Evolutionary conservation across 92 coral and sea anemone species (phyloP).

Genomic region (Porites cylindrica): DNA sequence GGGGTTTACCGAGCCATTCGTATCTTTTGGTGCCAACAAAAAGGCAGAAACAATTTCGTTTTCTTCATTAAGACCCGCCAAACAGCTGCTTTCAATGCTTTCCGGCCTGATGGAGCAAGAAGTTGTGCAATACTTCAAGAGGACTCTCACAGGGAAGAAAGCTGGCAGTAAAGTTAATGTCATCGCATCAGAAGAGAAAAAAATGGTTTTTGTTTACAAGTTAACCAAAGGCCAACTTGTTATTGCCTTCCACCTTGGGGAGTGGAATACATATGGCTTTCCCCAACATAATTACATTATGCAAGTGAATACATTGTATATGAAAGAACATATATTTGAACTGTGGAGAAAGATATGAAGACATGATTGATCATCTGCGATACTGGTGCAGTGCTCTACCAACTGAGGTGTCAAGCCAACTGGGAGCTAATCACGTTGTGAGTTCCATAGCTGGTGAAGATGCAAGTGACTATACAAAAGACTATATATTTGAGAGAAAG

Average conservation of each 20-base stretch:
- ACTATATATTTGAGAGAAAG: no score
- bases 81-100: constrained; percentile 9
- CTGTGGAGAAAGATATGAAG: no score
- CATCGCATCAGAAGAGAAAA: not conserved
- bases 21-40: not conserved
- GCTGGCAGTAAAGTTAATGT: constrained; percentile 15
- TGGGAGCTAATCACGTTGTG: no score
- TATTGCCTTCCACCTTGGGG: constrained; percentile 17
- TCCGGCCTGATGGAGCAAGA: constrained; percentile 1
- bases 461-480: no score
- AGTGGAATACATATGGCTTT: constrained; percentile 7
- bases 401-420: no score
- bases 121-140: constrained; percentile 8
- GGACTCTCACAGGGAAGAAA: constrained; percentile 16
- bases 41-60: constrained; percentile 20
- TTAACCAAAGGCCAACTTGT: constrained; percentile 18
- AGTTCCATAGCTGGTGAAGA: no score
- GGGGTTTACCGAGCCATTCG: constrained; percentile 8
- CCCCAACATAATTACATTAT: no score
- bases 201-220: not conserved
- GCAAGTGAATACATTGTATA: no score
- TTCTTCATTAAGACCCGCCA: not conserved
- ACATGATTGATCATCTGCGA: no score
- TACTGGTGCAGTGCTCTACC: no score
- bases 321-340: no score